Evolutionary conservation across 2,797 vertebrate genomes (phyloP).

Genomic region (Kryptolebias ocellatus): DNA sequence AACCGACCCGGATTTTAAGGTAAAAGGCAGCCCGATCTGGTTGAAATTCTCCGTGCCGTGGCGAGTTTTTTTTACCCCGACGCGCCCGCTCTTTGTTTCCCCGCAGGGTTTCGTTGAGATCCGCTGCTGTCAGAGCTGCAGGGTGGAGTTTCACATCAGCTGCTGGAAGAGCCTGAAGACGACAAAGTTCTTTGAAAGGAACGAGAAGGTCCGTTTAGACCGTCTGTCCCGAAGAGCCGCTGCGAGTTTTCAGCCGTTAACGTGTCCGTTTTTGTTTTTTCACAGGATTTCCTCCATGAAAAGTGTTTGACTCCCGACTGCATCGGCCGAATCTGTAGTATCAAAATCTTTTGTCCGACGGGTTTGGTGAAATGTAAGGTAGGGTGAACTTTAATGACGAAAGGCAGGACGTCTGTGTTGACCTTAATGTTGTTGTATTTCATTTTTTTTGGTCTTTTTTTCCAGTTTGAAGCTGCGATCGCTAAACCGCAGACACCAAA

Average conservation of each 20-base stretch:
- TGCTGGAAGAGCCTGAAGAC: slow-evolving; percentile 95
- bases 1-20: slow-evolving; percentile 96
- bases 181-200: slow-evolving; percentile 85
- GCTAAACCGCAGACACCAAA: slow-evolving; percentile 76
- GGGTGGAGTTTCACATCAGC: slow-evolving; percentile 89
- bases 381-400: slow-evolving; percentile 34
- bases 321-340: slow-evolving; percentile 85
- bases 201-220: slow-evolving; percentile 87
- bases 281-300: slow-evolving; percentile 90
- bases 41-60: background rate
- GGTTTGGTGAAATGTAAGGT: slow-evolving; percentile 92
- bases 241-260: no score
- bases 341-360: slow-evolving; percentile 87
- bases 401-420: background rate
- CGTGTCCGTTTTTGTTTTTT: background rate
- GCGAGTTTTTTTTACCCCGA: background rate
- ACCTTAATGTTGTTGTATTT: slow-evolving; percentile 14
- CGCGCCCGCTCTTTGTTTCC: background rate
- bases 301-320: slow-evolving; percentile 94
- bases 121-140: slow-evolving; percentile 88
- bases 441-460: background rate
- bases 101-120: slow-evolving; percentile 90
- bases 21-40: slow-evolving; percentile 49
- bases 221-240: no score
- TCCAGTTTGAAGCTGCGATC: slow-evolving; percentile 89